Evolutionary conservation across 1,140 invertebrate species (phyloP).

Genomic region (Lasioglossum baleicum): DNA sequence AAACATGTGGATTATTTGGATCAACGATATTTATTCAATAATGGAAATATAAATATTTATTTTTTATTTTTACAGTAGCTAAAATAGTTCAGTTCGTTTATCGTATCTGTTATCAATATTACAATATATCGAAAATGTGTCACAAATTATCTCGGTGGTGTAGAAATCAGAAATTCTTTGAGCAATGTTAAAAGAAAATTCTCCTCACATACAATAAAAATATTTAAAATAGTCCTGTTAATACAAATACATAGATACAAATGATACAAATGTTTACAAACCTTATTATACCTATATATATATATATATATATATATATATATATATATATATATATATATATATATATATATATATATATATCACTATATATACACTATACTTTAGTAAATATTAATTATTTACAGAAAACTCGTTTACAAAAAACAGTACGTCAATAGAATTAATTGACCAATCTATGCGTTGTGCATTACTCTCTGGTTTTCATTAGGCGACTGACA

Average conservation of each 20-base stretch:
- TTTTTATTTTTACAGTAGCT: not conserved
- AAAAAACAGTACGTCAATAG: constrained; percentile 17
- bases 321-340: too few species aligned
- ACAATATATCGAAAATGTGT: not conserved
- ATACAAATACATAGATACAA: not conserved
- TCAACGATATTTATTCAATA: constrained; percentile 28
- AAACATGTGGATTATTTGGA: not conserved
- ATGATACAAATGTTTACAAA: not conserved
- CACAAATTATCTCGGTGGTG: not conserved
- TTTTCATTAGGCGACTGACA: not conserved
- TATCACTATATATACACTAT: not conserved
- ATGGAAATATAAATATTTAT: not conserved
- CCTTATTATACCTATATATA: not conserved
- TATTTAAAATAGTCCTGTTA: not conserved
- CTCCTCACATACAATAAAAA: not conserved
- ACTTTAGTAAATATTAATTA: constrained; percentile 2
- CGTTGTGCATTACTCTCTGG: not conserved
- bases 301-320: too few species aligned
- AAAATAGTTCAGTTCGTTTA: constrained; percentile 2
- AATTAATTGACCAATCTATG: constrained; percentile 1
- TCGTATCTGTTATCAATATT: not conserved
- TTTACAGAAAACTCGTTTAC: constrained; percentile 12
- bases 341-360: too few species aligned
- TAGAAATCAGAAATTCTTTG: not conserved
- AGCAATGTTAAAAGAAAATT: not conserved